A percentile compares a stretch with the other conserved stretches of the same genome.
These are phyloP conservation scores for Quadriops clusia DNA, from an alignment of 2,888 invertebrate genomes.

Conservation along the genomic window DNA sequence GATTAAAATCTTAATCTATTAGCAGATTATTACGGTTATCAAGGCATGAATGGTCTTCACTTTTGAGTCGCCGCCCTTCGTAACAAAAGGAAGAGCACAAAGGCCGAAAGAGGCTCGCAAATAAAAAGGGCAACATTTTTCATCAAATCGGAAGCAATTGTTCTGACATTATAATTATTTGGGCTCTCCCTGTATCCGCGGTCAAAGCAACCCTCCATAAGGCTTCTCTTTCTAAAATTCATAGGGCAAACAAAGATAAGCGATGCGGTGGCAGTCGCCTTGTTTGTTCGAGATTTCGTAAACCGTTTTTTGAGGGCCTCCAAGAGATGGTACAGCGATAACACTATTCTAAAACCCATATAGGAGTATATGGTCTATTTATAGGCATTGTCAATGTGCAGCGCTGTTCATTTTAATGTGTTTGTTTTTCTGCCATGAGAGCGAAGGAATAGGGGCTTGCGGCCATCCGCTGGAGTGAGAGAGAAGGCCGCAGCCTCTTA, in stretches of 20 bases:
- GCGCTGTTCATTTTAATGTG: conserved; percentile 40
- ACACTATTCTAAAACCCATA: conserved; percentile 28
- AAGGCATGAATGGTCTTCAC: conserved; percentile 1
- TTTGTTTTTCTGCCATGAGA: conserved; percentile 37
- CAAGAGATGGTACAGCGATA: conserved; percentile 21
- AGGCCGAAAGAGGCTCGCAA: conserved; percentile 6
- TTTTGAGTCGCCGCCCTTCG: too few species aligned
- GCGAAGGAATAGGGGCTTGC: conserved; percentile 20
- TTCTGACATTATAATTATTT: conserved; percentile 20
- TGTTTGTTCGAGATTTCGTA: conserved; percentile 15
- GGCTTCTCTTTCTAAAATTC: conserved; percentile 10
- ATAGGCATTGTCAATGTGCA: conserved; percentile 40
- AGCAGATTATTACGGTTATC: conserved; percentile 2
- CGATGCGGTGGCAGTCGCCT: conserved; percentile 9
- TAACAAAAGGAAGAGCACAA: conserved; percentile 8
- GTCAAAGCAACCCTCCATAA: conserved; percentile 9
- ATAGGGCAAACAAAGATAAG: conserved; percentile 9
- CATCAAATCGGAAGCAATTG: conserved; percentile 19
- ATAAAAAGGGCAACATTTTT: conserved; percentile 18
- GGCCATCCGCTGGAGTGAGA: conserved; percentile 16
- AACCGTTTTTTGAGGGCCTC: conserved; percentile 21
- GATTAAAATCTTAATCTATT: neutral
- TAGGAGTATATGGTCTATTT: conserved; percentile 38
- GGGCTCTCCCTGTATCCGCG: conserved; percentile 11
- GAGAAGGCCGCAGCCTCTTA: conserved; percentile 32